Evolutionary conservation across 2,888 invertebrate species (phyloP), one percentile per base, ranked within the genome.

Genomic region (Agrotis ipsilon): DNA sequence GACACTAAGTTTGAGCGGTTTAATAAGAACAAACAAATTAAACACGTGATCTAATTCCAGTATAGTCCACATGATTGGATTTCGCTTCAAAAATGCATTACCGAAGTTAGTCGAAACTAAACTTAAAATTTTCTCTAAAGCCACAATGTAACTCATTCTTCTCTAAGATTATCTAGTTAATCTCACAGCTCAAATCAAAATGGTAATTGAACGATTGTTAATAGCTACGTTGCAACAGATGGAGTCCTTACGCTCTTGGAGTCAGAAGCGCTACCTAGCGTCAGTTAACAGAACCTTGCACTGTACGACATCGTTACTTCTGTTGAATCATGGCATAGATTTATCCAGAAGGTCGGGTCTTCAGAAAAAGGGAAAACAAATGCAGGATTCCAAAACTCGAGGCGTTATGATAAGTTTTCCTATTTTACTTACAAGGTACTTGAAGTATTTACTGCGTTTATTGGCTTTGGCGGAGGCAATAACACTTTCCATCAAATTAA

Each of bases 221-320:
- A 79, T 71, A 71, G 68, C 27, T 49, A 58, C 54, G 61, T 76
- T 68, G 79, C 72, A 74, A 70, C 70, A 82, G 62, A 78, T 78
- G 39, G 39, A 39, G 39, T 32, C 9, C 39, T 2, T 82, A 71
- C 55, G 32, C 48, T 61, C 62, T 78, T 24, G 9, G 7, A 39
- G 24, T 19, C 39, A 43, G 45, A 18, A 24, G 45, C 27, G 19
- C 39, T 21, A 68, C 57, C 19, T n/a, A 55, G 54, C 49, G 68
- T 68, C 73, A 77, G 62, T 69, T 73, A 57, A 32, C 67, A 72
- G 67, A 72, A 66, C 55, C 65, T 72, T 62, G 52, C 51, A 58
- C 57, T 51, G 55, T 58, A 66, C 45, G 24, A 62, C 62, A 58
- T 63, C 27, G 27, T 60, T 58, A 59, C 63, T 59, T 76, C 55